These are phyloP conservation scores for Pygoscelis antarcticus DNA, from an alignment of 2,113 vertebrate genomes.

Conservation along the genomic window DNA sequence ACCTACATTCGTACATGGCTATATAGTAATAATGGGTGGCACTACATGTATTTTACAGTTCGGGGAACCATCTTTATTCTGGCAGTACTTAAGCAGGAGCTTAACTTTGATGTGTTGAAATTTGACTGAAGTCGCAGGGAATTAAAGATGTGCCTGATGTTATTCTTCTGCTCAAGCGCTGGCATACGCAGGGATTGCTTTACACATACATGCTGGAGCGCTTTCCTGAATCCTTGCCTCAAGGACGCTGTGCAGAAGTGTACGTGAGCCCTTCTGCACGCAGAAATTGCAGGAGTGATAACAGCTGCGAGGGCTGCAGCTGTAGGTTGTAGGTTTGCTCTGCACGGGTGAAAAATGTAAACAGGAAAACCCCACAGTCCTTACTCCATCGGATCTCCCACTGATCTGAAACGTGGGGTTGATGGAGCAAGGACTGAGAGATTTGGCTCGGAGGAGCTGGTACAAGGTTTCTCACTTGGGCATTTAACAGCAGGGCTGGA, in stretches of 20 bases:
- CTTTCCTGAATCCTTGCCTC: conserved; percentile 50
- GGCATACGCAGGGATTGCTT: not conserved
- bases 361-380: not conserved
- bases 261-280: not conserved
- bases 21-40: not conserved
- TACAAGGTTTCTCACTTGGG: not conserved
- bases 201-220: not conserved
- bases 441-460: not conserved
- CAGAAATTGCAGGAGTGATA: not conserved
- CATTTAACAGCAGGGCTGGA: not conserved
- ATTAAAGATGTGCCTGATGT: not conserved
- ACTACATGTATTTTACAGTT: not conserved
- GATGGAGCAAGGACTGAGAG: not conserved
- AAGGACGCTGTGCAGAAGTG: not conserved
- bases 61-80: not conserved
- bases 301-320: not conserved
- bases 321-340: not conserved
- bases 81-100: not conserved
- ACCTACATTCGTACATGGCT: not conserved
- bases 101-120: not conserved
- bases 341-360: not conserved
- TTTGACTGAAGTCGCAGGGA: not conserved
- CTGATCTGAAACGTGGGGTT: not conserved
- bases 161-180: not conserved
- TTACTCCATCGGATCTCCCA: not conserved